Conservation (phyloP, 2,888 invertebrate species). For the Sabatieria punctata region DNA sequence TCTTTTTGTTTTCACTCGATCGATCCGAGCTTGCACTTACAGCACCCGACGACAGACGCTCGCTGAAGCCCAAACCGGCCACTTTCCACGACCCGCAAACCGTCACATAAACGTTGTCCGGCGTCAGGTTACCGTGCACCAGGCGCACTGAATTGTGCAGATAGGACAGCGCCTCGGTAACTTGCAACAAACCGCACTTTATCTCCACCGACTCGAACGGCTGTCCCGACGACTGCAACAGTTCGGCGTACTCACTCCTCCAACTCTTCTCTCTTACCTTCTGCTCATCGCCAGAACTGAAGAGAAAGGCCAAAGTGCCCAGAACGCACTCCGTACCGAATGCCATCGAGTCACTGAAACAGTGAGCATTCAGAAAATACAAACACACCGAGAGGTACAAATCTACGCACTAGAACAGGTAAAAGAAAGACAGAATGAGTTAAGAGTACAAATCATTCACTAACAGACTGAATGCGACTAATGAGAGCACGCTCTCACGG, state of each 20-base stretch:
- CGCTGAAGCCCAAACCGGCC: constrained; percentile 77
- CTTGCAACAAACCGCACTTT: constrained; percentile 26
- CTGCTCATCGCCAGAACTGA: too few species aligned
- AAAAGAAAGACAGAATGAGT: too few species aligned
- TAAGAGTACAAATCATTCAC: too few species aligned
- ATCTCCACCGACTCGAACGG: constrained; percentile 23
- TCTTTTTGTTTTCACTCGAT: too few species aligned
- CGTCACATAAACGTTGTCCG: constrained; percentile 73
- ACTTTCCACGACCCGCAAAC: constrained; percentile 89
- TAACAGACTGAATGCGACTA: too few species aligned
- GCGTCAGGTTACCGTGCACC: constrained; percentile 84
- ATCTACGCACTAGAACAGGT: too few species aligned
- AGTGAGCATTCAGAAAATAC: constrained; percentile 8
- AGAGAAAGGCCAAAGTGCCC: constrained; percentile 12
- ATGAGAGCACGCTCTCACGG: too few species aligned
- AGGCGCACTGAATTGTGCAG: constrained; percentile 71
- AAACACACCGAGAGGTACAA: constrained; percentile 15
- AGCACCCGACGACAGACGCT: too few species aligned
- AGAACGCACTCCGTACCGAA: constrained; percentile 15
- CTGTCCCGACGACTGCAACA: too few species aligned
- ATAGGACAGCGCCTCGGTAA: constrained; percentile 73
- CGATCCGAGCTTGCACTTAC: too few species aligned
- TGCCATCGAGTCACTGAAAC: constrained; percentile 14
- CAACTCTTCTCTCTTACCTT: too few species aligned
- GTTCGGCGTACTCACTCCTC: too few species aligned